phyloP scores from a whole-genome alignment of 2,888 invertebrate species.

The Asteroscopus sphinx region DNA sequence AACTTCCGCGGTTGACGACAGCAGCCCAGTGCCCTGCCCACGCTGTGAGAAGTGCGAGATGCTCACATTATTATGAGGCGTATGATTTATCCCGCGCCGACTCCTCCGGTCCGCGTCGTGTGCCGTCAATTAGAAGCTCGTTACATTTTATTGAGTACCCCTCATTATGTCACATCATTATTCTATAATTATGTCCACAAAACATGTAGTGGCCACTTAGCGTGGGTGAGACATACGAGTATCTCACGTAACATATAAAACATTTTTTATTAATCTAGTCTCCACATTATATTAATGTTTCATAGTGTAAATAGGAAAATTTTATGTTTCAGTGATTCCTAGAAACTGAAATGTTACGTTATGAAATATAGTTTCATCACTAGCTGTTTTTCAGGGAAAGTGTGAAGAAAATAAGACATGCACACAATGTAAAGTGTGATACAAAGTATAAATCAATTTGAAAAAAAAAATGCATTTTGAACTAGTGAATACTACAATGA shows the following conservation, averaged over 20 bases:
- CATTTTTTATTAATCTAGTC: constrained; percentile 10
- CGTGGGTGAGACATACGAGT: constrained; percentile 26
- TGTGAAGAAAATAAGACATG: background rate
- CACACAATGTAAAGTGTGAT: background rate
- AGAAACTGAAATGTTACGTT: constrained; percentile 6
- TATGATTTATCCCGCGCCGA: background rate
- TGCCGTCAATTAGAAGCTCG: constrained; percentile 27
- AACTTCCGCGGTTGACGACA: background rate
- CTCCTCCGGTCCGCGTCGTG: background rate
- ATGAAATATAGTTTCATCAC: constrained; percentile 6
- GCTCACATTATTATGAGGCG: constrained; percentile 1
- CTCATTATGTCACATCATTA: constrained; percentile 21
- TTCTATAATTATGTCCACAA: constrained; percentile 14
- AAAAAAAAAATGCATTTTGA: no score
- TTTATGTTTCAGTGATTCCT: constrained; percentile 2
- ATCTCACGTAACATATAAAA: constrained; percentile 1
- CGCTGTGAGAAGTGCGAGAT: background rate
- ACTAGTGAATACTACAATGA: no score
- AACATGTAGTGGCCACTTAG: constrained; percentile 9
- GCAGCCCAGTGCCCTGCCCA: background rate
- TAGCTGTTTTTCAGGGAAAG: constrained; percentile 1
- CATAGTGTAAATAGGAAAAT: constrained; percentile 21
- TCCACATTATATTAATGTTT: constrained; percentile 10
- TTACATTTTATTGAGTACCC: constrained; percentile 24
- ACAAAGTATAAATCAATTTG: no score